Evolutionary conservation across 2,797 vertebrate species (phyloP), one percentile per base, ranked within the genome.

Genomic region (Denticeps clupeoides): DNA sequence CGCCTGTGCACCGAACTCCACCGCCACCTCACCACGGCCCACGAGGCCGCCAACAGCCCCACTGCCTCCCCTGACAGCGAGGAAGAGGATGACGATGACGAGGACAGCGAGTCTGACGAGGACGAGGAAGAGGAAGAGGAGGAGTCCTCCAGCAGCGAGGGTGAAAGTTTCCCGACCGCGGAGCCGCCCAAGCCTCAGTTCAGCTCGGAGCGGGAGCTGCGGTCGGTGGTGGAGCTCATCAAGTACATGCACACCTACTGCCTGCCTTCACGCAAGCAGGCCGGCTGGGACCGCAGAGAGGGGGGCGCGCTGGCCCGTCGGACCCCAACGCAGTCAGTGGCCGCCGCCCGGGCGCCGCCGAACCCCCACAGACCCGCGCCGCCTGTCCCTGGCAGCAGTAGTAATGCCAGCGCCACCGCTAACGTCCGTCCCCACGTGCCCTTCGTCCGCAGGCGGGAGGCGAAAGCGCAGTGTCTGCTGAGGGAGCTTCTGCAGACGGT

Each of bases 171-270:
- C 51, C 57, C 47, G 58, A 62, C 35, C 5, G 7, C 60, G 0
- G 58, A 50, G 11, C 65, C 77, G 0, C 13, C 60, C 0, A 64
- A 72, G 29, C 52, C 75, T 37, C 87, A 79, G 63, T 82, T 84
- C 63, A 63, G 82, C 60, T 88, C 85, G 0, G 81, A 86, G 61
- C 84, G 86, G 12, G 89, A 95, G 68, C 77, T 89, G 63, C 82
- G 58, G 45, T 90, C 90, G 0, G 74, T 95, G 59, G 85, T 97
- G 69, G 89, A 91, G 69, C 90, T 98, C 54, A 95, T 98, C 71
- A 89, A 80, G 2, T 98, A 98, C 85, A 98, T 98, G 92, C 94
- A 97, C 77, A 93, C 93, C 28, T 98, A 97, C 81, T 98, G 93
- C 69, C 83, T 97, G 73, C 94, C 94, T 1, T 69, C 67, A 0